Evolutionary conservation across 64 coral and sea anemone genomes (phyloP).

Genomic region (Dendronephthya gigantea): DNA sequence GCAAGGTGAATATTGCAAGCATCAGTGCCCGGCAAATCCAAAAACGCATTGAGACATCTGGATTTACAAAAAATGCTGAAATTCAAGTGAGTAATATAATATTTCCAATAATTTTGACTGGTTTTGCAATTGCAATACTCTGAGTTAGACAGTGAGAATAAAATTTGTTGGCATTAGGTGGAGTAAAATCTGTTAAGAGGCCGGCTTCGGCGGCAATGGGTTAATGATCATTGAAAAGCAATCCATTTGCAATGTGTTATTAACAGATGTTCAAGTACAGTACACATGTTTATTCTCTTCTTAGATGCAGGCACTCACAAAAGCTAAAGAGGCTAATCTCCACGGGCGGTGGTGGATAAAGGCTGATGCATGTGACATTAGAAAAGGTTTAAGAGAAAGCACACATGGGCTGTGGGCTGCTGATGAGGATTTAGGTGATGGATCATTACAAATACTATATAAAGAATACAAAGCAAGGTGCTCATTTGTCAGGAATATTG

Average conservation of each 20-base stretch:
- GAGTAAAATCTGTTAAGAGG: too few relatives aligned
- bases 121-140: too few relatives aligned
- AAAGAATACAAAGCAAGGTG: conserved; percentile 30
- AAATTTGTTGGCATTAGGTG: too few relatives aligned
- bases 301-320: too few relatives aligned
- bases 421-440: conserved; percentile 55
- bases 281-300: too few relatives aligned
- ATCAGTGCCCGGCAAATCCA: conserved; percentile 48
- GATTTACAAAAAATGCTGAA: conserved; percentile 46
- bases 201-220: too few relatives aligned
- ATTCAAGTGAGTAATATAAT: conserved; percentile 42
- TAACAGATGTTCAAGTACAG: too few relatives aligned
- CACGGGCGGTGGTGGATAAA: conserved; percentile 56
- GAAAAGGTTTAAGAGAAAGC: conserved; percentile 49
- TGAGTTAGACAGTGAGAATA: too few relatives aligned
- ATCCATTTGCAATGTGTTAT: too few relatives aligned
- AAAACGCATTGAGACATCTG: conserved; percentile 24
- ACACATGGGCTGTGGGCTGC: conserved; percentile 35
- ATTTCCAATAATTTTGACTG: too few relatives aligned
- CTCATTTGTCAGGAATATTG: conserved; percentile 22
- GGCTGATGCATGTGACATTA: too few relatives aligned
- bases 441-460: conserved; percentile 33
- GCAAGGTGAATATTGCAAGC: conserved; percentile 65
- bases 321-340: conserved; percentile 36
- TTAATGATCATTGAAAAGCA: too few relatives aligned